phyloP scores from a whole-genome alignment of 2,888 invertebrate genomes.

The Sarcophaga subvicina region DNA sequence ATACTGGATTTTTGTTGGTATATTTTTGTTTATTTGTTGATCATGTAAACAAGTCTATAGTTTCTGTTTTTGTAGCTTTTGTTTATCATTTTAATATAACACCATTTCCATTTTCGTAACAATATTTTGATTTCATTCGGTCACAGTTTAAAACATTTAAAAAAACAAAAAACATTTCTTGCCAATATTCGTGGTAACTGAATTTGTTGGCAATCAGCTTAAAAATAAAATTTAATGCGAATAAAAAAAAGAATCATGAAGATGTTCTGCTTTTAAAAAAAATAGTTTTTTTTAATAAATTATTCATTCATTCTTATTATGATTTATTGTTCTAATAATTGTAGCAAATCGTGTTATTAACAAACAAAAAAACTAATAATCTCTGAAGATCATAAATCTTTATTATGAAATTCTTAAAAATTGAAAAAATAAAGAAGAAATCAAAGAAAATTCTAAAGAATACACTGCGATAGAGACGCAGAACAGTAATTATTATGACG shows the following conservation, averaged over 20 bases:
- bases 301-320: background rate
- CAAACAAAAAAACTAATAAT: constrained; percentile 5
- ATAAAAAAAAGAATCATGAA: constrained; percentile 31
- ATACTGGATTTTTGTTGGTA: no score
- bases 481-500: constrained; percentile 2
- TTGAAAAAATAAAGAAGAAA: background rate
- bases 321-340: constrained; percentile 27
- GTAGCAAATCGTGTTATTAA: constrained; percentile 38
- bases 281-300: background rate
- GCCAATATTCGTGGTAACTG: constrained; percentile 15
- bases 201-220: constrained; percentile 25
- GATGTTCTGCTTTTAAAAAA: background rate
- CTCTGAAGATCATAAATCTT: constrained; percentile 42
- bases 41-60: no score
- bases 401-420: constrained; percentile 31
- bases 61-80: no score
- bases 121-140: no score
- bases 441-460: constrained; percentile 25
- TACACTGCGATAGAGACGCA: constrained; percentile 5
- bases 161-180: no score
- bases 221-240: background rate
- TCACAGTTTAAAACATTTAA: no score
- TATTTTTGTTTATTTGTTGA: no score
- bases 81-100: no score
- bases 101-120: no score